A percentile compares a stretch with the other conserved stretches of the same genome.
Conservation (phyloP, 53 echinoderm and acorn worm species). For the Henricia sp. region DNA sequence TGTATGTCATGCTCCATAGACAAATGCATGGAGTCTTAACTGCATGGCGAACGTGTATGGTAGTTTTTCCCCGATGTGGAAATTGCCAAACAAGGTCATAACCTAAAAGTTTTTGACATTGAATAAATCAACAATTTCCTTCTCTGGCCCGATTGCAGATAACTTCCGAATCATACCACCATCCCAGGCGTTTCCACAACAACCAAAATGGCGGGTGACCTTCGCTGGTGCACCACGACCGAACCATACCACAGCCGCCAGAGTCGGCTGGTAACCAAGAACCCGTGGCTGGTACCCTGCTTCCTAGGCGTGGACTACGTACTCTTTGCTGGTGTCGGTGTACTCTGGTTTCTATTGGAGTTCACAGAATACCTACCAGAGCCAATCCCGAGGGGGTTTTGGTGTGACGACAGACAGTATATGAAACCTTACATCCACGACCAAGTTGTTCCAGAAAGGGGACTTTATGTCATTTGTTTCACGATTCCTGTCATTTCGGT, state of each 20-base stretch:
- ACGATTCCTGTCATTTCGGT: conserved; percentile 70
- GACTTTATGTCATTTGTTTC: conserved; percentile 72
- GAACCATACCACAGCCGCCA: conserved; percentile 16
- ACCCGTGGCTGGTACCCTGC: conserved; percentile 80
- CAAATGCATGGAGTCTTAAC: too few relatives aligned
- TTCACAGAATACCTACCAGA: conserved; percentile 78
- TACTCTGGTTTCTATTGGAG: conserved; percentile 83
- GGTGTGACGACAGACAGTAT: conserved; percentile 70
- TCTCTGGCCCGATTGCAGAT: too few relatives aligned
- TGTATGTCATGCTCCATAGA: too few relatives aligned
- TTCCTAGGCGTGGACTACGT: conserved; percentile 86
- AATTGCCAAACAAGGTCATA: too few relatives aligned
- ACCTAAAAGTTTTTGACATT: too few relatives aligned
- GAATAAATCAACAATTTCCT: too few relatives aligned
- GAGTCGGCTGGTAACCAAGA: conserved; percentile 61
- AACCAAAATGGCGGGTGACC: conserved; percentile 49
- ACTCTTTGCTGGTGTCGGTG: conserved; percentile 78
- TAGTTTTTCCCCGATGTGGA: too few relatives aligned
- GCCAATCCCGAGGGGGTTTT: conserved; percentile 62
- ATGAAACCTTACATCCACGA: conserved; percentile 75
- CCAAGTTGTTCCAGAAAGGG: conserved; percentile 55
- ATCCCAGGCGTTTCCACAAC: too few relatives aligned
- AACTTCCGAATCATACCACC: too few relatives aligned
- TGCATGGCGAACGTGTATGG: too few relatives aligned
- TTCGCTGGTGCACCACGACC: conserved; percentile 43